phyloP scores from a whole-genome alignment of 2,797 vertebrate genomes.

The Nasua narica region DNA sequence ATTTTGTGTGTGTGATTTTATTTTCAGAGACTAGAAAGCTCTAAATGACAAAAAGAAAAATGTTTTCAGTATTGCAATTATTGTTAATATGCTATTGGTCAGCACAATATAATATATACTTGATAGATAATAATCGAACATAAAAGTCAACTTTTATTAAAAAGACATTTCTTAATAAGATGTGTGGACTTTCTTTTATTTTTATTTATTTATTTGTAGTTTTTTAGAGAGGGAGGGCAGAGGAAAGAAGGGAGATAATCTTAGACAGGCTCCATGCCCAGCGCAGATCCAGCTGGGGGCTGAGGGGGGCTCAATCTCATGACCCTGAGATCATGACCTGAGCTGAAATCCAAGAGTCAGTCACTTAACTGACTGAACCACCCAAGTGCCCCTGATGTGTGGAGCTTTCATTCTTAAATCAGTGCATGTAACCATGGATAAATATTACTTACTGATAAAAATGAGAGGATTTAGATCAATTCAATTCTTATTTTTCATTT shows the following conservation, averaged over 20 bases:
- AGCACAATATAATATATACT: background rate
- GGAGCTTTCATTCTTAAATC: background rate
- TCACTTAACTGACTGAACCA: background rate
- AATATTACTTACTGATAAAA: background rate
- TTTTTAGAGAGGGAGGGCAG: background rate
- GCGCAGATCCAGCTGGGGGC: background rate
- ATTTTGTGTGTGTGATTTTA: background rate
- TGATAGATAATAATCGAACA: background rate
- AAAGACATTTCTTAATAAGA: background rate
- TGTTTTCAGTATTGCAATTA: background rate
- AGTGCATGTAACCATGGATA: background rate
- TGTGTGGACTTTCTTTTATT: background rate
- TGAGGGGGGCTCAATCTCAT: background rate
- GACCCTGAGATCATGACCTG: background rate
- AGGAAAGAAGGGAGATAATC: background rate
- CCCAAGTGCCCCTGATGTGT: background rate
- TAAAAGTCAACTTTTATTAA: background rate
- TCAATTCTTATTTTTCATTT: background rate
- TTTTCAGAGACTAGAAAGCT: background rate
- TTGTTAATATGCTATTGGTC: background rate
- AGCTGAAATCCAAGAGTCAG: background rate
- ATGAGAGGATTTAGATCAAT: background rate
- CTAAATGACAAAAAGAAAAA: background rate
- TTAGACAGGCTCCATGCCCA: background rate
- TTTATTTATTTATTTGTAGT: too few relatives aligned